Conservation (phyloP, 1,140 invertebrate genomes). For the Brachionus angularis region DNA sequence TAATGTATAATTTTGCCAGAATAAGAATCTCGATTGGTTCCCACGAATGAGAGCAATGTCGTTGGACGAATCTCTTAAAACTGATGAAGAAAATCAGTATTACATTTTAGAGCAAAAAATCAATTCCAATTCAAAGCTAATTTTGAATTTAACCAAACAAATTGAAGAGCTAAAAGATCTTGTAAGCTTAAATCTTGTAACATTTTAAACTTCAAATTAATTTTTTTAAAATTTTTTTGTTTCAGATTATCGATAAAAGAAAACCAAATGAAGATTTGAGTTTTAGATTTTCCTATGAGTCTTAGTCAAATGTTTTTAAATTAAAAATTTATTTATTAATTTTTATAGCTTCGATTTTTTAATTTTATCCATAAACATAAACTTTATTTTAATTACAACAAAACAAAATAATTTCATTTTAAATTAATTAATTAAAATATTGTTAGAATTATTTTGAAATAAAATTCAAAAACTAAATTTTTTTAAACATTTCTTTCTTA, state of each 20-base stretch:
- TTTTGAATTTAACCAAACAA: neutral
- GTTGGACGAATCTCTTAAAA: neutral
- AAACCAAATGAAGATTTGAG: constrained; percentile 22
- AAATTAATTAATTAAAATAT: too few species aligned
- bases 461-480: too few species aligned
- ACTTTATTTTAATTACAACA: too few species aligned
- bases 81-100: constrained; percentile 11
- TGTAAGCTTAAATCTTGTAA: too few species aligned
- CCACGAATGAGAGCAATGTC: constrained; percentile 62
- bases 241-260: neutral
- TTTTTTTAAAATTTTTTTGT: neutral
- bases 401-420: too few species aligned
- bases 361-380: too few species aligned
- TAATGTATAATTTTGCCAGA: too few species aligned
- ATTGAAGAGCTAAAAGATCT: constrained; percentile 8
- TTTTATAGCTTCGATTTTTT: too few species aligned
- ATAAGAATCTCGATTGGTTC: constrained; percentile 90
- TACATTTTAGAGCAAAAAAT: neutral
- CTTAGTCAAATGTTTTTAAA: too few species aligned
- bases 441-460: too few species aligned
- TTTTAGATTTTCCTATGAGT: neutral
- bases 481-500: too few species aligned
- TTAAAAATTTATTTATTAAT: too few species aligned
- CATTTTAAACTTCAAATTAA: neutral
- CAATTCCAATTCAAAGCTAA: neutral